Percentiles rank a stretch among this genome's conserved stretches.
Conservation (phyloP, 2,797 vertebrate genomes). For the Trematomus bernacchii region DNA sequence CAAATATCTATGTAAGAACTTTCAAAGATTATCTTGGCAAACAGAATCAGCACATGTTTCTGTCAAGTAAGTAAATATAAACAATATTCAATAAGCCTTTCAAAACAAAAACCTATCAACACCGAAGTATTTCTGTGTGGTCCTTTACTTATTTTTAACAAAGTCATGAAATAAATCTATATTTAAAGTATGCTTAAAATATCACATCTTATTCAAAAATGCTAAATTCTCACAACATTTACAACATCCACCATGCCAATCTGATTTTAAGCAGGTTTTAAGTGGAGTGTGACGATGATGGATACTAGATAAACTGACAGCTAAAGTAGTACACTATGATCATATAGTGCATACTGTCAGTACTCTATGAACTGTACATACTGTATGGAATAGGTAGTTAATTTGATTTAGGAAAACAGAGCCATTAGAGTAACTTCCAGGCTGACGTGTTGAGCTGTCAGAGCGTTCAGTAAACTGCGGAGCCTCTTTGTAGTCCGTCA, state of each 20-base stretch:
- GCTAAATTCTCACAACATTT: background rate
- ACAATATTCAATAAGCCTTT: background rate
- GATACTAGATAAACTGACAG: background rate
- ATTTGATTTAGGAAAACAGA: background rate
- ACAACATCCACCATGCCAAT: background rate
- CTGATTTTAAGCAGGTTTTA: background rate
- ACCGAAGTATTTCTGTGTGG: background rate
- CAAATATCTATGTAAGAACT: background rate
- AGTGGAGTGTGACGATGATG: background rate
- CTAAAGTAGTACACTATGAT: background rate
- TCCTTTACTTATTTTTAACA: slow-evolving; percentile 1
- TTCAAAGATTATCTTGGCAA: background rate
- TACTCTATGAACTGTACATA: background rate
- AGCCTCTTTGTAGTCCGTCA: slow-evolving; percentile 9
- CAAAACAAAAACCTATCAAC: background rate
- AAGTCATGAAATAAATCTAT: background rate
- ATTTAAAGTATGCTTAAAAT: background rate
- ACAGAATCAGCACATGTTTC: background rate
- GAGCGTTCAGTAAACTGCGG: slow-evolving; percentile 2
- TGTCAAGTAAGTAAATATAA: background rate
- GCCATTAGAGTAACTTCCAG: background rate
- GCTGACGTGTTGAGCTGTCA: slow-evolving; percentile 6
- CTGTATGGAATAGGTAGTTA: background rate
- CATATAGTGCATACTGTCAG: background rate
- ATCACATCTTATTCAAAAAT: background rate